Evolutionary conservation across 2,888 invertebrate genomes (phyloP), one percentile per base, ranked within the genome.

Genomic region (Thera obeliscata): DNA sequence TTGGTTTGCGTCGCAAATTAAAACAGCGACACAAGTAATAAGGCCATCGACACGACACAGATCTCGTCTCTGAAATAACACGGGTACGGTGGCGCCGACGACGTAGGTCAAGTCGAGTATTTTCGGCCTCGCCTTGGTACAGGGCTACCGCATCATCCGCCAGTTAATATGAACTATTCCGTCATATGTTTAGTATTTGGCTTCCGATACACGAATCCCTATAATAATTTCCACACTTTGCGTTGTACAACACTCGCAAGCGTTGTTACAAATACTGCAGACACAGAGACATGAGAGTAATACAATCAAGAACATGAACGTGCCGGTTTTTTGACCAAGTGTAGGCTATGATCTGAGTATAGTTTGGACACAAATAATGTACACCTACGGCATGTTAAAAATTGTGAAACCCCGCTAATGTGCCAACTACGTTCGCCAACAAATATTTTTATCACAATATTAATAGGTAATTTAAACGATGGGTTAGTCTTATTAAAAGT

Each of bases 41-140:
- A 86, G 83, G 86, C 82, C 83, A 84, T 83, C 83, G 86, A 85
- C 85, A 79, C 79, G 81, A 81, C 80, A 81, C 78, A 77, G 77
- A 81, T 76, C 78, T 72, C 79, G 80, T 83, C 81, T 83, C 84
- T 80, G 73, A 88, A 87, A 89, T 88, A 89, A 86, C 85, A 78
- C 78, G 81, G 77, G 78, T 80, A 79, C 79, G 74, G 80, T 80
- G 82, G 83, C 84, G 84, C 82, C 85, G 80, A 73, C 85, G 80
- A 77, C 90, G 91, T 91, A 91, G 92, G 92, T 93, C 91, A 92
- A 87, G 87, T 85, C 81, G 89, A 79, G 82, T 93, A 92, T 93
- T 93, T 93, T 86, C 78, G 87, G 88, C 82, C 83, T 93, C 91
- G 88, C 93, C 92, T 93, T 93, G 91, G 88, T 90, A 89, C 90